These are phyloP conservation scores for Prolemur simus DNA, from an alignment of 2,113 vertebrate genomes.

Conservation along the genomic window DNA sequence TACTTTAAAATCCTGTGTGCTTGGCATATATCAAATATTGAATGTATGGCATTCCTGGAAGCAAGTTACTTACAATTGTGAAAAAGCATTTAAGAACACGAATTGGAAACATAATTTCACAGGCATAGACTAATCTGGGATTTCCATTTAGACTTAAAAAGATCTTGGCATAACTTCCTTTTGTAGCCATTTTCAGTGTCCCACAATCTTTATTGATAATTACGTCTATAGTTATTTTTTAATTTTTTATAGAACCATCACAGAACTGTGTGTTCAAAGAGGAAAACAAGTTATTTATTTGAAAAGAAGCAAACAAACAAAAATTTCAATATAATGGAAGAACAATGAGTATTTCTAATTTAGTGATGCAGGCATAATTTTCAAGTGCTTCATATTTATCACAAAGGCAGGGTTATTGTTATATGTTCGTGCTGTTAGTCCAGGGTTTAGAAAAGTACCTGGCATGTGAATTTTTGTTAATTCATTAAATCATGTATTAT, in stretches of 20 bases:
- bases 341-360: not conserved
- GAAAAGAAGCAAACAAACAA: not conserved
- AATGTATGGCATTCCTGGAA: not conserved
- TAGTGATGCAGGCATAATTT: not conserved
- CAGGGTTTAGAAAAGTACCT: not conserved
- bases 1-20: not conserved
- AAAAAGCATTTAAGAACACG: not conserved
- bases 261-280: conserved; percentile 1
- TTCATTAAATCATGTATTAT: not conserved
- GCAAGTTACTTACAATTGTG: not conserved
- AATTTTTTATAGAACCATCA: not conserved
- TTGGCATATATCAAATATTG: not conserved
- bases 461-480: not conserved
- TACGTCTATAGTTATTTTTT: not conserved
- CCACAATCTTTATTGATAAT: not conserved
- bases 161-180: not conserved
- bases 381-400: conserved; percentile 1
- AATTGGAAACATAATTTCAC: not conserved
- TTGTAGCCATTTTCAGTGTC: not conserved
- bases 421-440: not conserved
- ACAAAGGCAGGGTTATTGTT: conserved; percentile 2
- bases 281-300: not conserved
- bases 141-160: not conserved
- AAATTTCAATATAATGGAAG: not conserved
- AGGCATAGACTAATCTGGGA: not conserved